These are phyloP conservation scores for Nothura maculosa DNA, from an alignment of 2,797 vertebrate genomes.

Conservation along the genomic window DNA sequence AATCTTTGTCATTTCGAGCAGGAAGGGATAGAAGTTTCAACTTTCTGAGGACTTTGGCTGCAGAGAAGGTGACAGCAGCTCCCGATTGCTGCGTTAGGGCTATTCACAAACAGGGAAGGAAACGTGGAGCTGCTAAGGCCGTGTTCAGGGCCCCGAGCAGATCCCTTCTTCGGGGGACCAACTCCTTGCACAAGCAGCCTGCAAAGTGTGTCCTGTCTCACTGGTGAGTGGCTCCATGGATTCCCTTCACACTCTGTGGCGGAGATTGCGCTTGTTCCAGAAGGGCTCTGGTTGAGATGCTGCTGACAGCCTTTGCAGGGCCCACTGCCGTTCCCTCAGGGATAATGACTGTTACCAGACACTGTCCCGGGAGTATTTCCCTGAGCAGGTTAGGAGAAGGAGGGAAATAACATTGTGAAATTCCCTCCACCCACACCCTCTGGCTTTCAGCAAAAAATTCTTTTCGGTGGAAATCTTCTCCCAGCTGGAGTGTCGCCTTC, in stretches of 20 bases:
- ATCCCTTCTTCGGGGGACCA: background rate
- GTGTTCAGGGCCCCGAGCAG: background rate
- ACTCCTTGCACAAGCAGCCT: fast-evolving
- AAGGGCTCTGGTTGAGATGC: background rate
- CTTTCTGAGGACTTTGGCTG: fast-evolving
- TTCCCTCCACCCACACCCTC: background rate
- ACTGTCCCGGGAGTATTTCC: background rate
- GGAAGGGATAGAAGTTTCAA: background rate
- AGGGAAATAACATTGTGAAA: conserved; percentile 39
- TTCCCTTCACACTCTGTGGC: background rate
- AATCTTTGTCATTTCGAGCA: background rate
- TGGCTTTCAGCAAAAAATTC: conserved; percentile 39
- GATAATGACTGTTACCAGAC: background rate
- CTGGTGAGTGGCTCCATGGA: fast-evolving
- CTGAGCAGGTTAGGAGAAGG: background rate
- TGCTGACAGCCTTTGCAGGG: conserved; percentile 8
- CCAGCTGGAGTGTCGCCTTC: conserved; percentile 68
- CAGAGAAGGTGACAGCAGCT: background rate
- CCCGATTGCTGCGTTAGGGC: background rate
- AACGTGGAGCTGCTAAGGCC: background rate
- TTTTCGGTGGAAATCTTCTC: conserved; percentile 58
- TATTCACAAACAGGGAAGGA: fast-evolving
- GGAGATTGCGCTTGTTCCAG: background rate
- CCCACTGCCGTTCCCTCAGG: background rate
- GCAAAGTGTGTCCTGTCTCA: background rate